Conservation (phyloP, 2,888 invertebrate species). For the Zaprionus obscuricornis region DNA sequence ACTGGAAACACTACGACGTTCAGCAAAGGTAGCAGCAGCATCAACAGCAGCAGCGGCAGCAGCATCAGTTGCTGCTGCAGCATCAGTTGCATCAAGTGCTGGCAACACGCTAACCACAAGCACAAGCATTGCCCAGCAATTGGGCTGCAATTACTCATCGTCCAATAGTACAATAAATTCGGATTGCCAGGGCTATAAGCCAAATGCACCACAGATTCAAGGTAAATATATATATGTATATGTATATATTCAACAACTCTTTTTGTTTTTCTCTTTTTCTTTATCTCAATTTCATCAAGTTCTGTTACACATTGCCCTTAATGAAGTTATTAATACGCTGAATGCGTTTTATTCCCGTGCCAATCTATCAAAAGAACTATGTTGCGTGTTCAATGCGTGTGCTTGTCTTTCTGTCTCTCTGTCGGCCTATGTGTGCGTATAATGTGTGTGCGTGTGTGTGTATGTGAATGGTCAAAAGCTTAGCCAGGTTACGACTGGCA, state of each 20-base stretch:
- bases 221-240: constrained; percentile 69
- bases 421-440: background rate
- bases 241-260: background rate
- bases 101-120: constrained; percentile 57
- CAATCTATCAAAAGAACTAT: no score
- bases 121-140: constrained; percentile 63
- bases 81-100: constrained; percentile 63
- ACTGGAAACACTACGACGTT: constrained; percentile 88
- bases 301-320: background rate
- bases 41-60: constrained; percentile 71
- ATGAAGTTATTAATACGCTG: constrained; percentile 27
- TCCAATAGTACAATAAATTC: constrained; percentile 83
- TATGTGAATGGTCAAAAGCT: constrained; percentile 3
- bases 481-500: constrained; percentile 35
- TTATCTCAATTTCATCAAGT: background rate
- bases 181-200: constrained; percentile 87
- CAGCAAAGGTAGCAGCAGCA: constrained; percentile 79
- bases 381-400: background rate
- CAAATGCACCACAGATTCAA: constrained; percentile 85
- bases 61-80: constrained; percentile 58
- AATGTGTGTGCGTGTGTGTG: constrained; percentile 9
- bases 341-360: constrained; percentile 10
- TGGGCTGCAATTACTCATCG: constrained; percentile 82
- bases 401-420: background rate
- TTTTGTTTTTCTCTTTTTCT: background rate